Percentiles rank a stretch among this genome's conserved stretches.
phyloP scores from a whole-genome alignment of 2,888 invertebrate species.

The Polydrusus tereticollis region DNA sequence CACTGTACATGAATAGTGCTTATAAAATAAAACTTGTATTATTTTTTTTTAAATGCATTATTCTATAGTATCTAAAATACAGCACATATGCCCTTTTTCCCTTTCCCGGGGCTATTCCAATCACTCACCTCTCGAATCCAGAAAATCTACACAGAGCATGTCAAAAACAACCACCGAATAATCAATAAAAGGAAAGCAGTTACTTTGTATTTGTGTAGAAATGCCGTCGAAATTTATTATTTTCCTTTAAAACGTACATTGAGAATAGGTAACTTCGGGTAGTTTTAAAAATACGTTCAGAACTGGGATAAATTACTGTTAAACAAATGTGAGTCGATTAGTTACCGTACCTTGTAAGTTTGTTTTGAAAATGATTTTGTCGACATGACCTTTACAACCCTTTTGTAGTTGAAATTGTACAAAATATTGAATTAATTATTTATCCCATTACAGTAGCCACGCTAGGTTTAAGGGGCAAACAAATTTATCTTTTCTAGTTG shows the following conservation, averaged over 20 bases:
- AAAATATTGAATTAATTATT: background rate
- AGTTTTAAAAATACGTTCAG: background rate
- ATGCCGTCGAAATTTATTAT: slow-evolving; percentile 2
- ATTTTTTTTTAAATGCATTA: background rate
- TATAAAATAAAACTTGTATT: background rate
- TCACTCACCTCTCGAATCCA: slow-evolving; percentile 32
- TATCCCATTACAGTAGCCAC: background rate
- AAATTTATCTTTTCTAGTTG: no score
- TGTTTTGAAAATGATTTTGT: background rate
- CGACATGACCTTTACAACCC: slow-evolving; percentile 9
- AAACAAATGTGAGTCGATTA: background rate
- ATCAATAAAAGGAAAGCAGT: slow-evolving; percentile 37
- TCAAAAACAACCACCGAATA: slow-evolving; percentile 31
- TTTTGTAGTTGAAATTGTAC: background rate
- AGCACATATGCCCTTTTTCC: background rate
- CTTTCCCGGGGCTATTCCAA: slow-evolving; percentile 40
- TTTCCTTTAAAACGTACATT: background rate
- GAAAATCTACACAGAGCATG: slow-evolving; percentile 40
- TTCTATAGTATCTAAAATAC: background rate
- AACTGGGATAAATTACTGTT: background rate
- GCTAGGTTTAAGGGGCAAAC: background rate
- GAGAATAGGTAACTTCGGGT: background rate
- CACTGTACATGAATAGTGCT: background rate
- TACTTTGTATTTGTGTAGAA: slow-evolving; percentile 14
- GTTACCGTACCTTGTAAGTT: background rate